These are phyloP conservation scores for Malthinus seriepunctatus DNA, from an alignment of 2,888 invertebrate genomes.

Conservation along the genomic window DNA sequence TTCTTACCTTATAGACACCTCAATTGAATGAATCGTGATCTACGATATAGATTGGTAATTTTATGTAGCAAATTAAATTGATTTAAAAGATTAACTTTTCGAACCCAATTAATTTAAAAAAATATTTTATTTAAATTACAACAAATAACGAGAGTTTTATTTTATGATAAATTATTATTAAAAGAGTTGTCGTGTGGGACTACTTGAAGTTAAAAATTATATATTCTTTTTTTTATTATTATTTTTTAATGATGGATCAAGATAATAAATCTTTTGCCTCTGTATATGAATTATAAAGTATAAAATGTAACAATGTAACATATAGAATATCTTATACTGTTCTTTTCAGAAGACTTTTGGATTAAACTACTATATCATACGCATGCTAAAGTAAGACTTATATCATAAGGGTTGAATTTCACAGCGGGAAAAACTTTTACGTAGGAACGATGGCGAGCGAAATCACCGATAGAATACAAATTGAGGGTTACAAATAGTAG, in stretches of 20 bases:
- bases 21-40: slow-evolving; percentile 43
- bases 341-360: slow-evolving; percentile 29
- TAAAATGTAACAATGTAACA: slow-evolving; percentile 21
- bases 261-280: slow-evolving; percentile 16
- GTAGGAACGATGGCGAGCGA: slow-evolving; percentile 53
- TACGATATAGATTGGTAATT: slow-evolving; percentile 18
- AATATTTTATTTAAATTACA: background rate
- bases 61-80: slow-evolving; percentile 20
- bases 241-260: slow-evolving; percentile 28
- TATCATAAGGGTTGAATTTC: slow-evolving; percentile 50
- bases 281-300: slow-evolving; percentile 19
- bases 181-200: too few relatives aligned
- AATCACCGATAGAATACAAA: slow-evolving; percentile 54
- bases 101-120: slow-evolving; percentile 8
- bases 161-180: too few relatives aligned
- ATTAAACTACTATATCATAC: slow-evolving; percentile 35
- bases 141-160: too few relatives aligned
- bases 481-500: slow-evolving; percentile 32
- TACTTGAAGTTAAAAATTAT: too few relatives aligned
- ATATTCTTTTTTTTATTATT: slow-evolving; percentile 5
- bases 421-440: slow-evolving; percentile 52
- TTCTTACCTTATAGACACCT: slow-evolving; percentile 46
- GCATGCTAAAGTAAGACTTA: slow-evolving; percentile 48
- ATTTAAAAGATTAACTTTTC: slow-evolving; percentile 8
- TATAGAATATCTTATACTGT: slow-evolving; percentile 25